These are phyloP conservation scores for Aix galericulata DNA, from an alignment of 2,113 vertebrate genomes.

Conservation along the genomic window DNA sequence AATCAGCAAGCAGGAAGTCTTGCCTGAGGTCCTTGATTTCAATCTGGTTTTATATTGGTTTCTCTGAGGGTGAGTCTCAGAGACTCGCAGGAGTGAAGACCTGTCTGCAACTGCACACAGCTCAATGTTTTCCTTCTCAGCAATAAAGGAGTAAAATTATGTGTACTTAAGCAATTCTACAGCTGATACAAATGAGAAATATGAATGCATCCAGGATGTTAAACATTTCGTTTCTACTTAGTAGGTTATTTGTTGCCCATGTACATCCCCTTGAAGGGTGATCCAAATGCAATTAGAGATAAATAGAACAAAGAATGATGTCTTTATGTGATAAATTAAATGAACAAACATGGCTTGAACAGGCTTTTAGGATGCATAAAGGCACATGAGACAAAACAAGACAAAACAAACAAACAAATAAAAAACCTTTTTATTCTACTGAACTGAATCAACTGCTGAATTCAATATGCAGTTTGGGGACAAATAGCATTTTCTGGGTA, in stretches of 20 bases:
- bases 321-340: background rate
- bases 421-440: background rate
- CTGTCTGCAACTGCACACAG: background rate
- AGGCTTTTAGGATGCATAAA: background rate
- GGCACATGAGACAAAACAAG: background rate
- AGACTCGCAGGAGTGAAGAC: background rate
- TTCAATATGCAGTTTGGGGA: background rate
- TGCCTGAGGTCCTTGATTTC: slow-evolving; percentile 1
- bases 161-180: background rate
- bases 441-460: background rate
- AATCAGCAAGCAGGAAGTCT: slow-evolving; percentile 17
- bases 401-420: too few relatives aligned
- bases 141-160: background rate
- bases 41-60: background rate
- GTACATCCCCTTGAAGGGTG: background rate
- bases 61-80: background rate
- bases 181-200: background rate
- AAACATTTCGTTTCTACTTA: background rate
- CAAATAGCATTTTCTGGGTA: background rate
- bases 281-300: background rate
- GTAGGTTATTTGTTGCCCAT: background rate
- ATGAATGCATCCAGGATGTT: background rate
- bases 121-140: background rate
- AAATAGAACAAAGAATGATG: background rate
- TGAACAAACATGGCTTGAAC: background rate